Evolutionary conservation across 2,888 invertebrate species (phyloP).

Genomic region (Xiphydria camelus): DNA sequence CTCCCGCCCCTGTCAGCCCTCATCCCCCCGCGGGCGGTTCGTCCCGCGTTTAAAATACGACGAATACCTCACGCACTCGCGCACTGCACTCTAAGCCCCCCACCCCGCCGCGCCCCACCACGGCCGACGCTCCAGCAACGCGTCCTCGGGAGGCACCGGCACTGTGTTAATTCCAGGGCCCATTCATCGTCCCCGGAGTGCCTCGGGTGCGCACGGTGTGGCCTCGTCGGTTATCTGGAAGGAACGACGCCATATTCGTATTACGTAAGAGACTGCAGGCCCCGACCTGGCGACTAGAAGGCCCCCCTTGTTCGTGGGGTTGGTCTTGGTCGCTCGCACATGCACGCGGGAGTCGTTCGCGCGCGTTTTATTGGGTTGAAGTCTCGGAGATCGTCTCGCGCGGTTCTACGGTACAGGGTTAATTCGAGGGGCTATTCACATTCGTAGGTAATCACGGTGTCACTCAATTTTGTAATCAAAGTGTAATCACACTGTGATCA

Average conservation of each 20-base stretch:
- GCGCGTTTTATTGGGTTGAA: neutral
- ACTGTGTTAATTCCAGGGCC: constrained; percentile 32
- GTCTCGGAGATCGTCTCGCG: constrained; percentile 8
- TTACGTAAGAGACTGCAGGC: too few relatives aligned
- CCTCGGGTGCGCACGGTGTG: constrained; percentile 16
- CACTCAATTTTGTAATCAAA: too few relatives aligned
- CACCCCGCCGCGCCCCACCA: neutral
- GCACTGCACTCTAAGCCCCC: constrained; percentile 11
- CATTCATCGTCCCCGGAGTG: constrained; percentile 29
- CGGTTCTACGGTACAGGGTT: constrained; percentile 1
- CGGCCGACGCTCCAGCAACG: constrained; percentile 7
- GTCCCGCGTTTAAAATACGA: constrained; percentile 1
- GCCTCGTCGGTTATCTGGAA: constrained; percentile 31
- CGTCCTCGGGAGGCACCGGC: constrained; percentile 19
- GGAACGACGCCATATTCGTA: neutral
- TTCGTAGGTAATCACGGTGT: constrained; percentile 30
- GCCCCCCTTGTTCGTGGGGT: constrained; percentile 35
- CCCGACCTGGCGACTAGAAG: too few relatives aligned
- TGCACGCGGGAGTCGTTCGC: neutral
- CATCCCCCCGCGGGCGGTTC: neutral
- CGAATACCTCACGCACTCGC: constrained; percentile 20
- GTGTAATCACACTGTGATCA: too few relatives aligned
- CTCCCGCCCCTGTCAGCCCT: constrained; percentile 9
- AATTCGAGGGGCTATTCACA: constrained; percentile 16
- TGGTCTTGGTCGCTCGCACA: constrained; percentile 29